phyloP scores from a whole-genome alignment of 64 coral and sea anemone genomes.

The Astreopora myriophthalma region DNA sequence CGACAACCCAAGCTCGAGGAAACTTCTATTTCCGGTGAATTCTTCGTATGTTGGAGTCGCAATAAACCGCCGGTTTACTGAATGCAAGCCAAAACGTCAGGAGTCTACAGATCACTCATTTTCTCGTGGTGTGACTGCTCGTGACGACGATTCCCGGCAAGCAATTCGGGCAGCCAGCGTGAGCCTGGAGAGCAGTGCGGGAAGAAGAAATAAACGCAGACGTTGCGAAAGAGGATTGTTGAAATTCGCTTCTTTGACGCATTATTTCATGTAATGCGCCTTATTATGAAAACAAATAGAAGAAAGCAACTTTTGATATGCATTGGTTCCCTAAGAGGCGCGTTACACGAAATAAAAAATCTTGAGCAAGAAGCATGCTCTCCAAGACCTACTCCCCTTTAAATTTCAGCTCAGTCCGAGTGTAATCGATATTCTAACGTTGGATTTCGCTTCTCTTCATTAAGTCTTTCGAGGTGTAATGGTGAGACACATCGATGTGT shows the following conservation, averaged over 20 bases:
- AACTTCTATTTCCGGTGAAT: not conserved
- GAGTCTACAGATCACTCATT: not conserved
- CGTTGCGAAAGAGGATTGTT: not conserved
- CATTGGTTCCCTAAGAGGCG: not conserved
- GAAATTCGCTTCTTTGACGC: not conserved
- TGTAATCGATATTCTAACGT: too few species aligned
- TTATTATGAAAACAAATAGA: not conserved
- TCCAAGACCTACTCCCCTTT: too few species aligned
- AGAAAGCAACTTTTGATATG: not conserved
- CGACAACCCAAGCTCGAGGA: not conserved
- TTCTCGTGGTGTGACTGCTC: too few species aligned
- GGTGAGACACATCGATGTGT: too few species aligned
- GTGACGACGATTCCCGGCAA: not conserved
- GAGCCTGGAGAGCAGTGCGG: not conserved
- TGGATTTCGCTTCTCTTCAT: too few species aligned
- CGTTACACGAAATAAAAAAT: slow-evolving; percentile 4
- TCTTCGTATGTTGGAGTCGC: too few species aligned
- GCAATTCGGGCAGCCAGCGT: not conserved
- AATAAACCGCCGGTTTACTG: not conserved
- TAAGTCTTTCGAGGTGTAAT: too few species aligned
- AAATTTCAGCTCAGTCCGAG: too few species aligned
- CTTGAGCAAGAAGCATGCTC: not conserved
- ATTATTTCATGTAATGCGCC: not conserved
- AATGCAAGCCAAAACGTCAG: not conserved
- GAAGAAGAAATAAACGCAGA: not conserved